Conservation (phyloP, 2,113 vertebrate species). For the Dendropsophus ebraccatus region DNA sequence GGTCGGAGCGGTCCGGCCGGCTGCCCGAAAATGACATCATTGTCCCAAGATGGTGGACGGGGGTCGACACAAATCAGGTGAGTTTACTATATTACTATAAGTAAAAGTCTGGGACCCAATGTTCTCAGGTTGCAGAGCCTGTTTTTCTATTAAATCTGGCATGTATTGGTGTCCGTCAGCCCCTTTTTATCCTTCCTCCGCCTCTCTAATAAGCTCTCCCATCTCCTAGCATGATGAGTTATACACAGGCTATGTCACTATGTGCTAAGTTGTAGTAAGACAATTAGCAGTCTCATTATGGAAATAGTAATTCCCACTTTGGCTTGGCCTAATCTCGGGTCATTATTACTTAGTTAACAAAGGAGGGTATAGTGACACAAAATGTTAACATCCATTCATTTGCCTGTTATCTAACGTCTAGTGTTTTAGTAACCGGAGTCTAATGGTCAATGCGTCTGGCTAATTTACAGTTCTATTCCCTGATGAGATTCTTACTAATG, state of each 20-base stretch:
- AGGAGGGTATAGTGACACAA: background rate
- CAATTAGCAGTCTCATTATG: background rate
- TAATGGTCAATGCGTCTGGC: conserved; percentile 6
- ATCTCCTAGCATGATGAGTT: background rate
- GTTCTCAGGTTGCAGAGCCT: too few species aligned
- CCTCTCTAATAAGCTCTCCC: too few species aligned
- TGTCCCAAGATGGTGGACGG: too few species aligned
- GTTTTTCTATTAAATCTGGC: too few species aligned
- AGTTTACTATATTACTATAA: too few species aligned
- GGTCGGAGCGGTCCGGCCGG: too few species aligned
- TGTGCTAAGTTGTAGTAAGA: background rate
- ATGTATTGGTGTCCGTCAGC: too few species aligned
- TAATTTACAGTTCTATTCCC: background rate
- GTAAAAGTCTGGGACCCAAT: too few species aligned
- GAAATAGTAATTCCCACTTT: background rate
- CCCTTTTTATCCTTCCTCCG: too few species aligned
- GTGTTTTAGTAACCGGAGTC: background rate
- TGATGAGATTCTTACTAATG: background rate
- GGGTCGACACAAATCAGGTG: too few species aligned
- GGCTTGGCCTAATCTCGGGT: background rate
- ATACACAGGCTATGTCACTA: background rate
- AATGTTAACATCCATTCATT: background rate
- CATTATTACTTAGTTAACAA: conserved; percentile 20
- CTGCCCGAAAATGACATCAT: too few species aligned
- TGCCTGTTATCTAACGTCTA: conserved; percentile 23